Conservation (phyloP, 2,888 invertebrate species). For the Rhabditophanes sp. region DNA sequence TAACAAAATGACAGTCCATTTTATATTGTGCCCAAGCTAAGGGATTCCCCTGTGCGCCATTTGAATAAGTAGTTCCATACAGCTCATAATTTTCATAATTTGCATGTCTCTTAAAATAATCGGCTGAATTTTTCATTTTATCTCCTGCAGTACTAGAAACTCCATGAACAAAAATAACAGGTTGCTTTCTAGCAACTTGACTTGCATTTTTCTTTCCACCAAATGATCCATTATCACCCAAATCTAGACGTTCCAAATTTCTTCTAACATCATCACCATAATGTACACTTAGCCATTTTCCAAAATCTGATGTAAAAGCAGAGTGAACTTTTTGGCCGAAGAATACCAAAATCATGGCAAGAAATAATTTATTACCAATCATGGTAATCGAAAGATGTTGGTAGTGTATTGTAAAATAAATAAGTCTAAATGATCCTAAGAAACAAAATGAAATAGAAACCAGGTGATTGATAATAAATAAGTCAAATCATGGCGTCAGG, state of each 20-base stretch:
- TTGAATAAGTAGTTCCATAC: conserved; percentile 41
- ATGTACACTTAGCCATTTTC: conserved; percentile 14
- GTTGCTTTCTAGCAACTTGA: conserved; percentile 28
- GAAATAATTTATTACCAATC: no score
- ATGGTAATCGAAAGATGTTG: no score
- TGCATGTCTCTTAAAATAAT: conserved; percentile 15
- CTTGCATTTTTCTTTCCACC: conserved; percentile 23
- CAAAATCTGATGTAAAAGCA: conserved; percentile 20
- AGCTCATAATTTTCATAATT: conserved; percentile 14
- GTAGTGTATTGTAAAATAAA: no score
- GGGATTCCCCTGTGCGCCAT: conserved; percentile 41
- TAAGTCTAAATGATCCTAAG: no score
- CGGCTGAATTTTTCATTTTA: conserved; percentile 25
- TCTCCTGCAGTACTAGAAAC: conserved; percentile 40
- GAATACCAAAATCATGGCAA: no score
- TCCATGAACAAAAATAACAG: conserved; percentile 40
- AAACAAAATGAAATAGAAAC: no score
- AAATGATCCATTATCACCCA: conserved; percentile 32
- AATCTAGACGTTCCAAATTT: conserved; percentile 20
- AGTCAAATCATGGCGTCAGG: no score
- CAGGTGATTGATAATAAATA: no score
- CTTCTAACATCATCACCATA: conserved; percentile 18
- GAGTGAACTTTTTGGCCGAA: no score
- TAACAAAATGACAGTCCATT: conserved; percentile 38
- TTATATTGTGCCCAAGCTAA: conserved; percentile 39